phyloP scores from a whole-genome alignment of 2,797 vertebrate species.

The Pogonophryne albipinna region DNA sequence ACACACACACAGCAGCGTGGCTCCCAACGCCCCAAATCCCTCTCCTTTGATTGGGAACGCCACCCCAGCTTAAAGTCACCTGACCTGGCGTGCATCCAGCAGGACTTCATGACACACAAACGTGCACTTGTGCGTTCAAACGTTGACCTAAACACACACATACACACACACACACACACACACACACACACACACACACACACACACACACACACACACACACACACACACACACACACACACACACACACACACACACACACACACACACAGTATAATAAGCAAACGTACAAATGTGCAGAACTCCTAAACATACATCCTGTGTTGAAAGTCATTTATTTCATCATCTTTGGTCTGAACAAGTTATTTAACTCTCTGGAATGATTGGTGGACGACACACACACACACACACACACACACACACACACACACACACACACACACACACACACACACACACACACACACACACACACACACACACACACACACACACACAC shows the following conservation, averaged over 20 bases:
- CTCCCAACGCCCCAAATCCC: conserved; percentile 58
- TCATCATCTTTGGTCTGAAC: not conserved
- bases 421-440: not conserved
- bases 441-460: conserved; percentile 2
- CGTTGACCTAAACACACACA: conserved; percentile 14
- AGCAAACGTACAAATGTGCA: too few species aligned
- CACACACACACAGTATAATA: not conserved
- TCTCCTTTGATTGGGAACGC: conserved; percentile 56
- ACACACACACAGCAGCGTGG: not conserved
- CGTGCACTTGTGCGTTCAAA: not conserved
- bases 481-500: conserved; percentile 1
- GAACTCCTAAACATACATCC: too few species aligned
- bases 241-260: not conserved
- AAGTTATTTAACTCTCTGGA: not conserved
- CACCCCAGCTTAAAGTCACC: conserved; percentile 57
- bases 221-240: not conserved
- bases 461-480: not conserved
- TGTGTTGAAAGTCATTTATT: too few species aligned
- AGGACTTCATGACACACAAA: conserved; percentile 15
- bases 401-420: conserved; percentile 2
- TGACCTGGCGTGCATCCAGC: conserved; percentile 39
- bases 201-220: not conserved
- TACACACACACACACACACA: not conserved
- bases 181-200: not conserved
- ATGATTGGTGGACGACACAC: not conserved